A percentile compares a stretch with the other conserved stretches of the same genome.
phyloP scores from a whole-genome alignment of 2,797 vertebrate genomes.

The Anisognathus igniventris region DNA sequence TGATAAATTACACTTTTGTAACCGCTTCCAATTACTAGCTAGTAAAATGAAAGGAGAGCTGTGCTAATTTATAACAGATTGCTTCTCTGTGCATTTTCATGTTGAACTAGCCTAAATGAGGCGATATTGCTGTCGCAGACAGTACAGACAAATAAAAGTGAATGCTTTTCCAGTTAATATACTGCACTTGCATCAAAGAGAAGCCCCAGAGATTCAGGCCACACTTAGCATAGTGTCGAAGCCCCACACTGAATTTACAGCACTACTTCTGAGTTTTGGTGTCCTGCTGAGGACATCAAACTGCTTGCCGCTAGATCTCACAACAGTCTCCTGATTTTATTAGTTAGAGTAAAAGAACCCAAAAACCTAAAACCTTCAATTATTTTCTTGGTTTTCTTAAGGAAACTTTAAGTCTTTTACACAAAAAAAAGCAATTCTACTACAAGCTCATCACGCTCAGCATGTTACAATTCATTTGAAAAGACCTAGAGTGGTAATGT shows the following conservation, averaged over 20 bases:
- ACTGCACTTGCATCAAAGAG: constrained; percentile 82
- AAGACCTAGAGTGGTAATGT: not conserved
- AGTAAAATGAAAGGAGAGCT: constrained; percentile 83
- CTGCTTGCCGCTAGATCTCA: constrained; percentile 77
- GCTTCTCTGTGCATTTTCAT: constrained; percentile 75
- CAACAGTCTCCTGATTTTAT: constrained; percentile 80
- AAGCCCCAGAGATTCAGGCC: constrained; percentile 75
- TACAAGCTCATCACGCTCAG: not conserved
- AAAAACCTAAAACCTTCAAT: not conserved
- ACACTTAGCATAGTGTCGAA: constrained; percentile 78
- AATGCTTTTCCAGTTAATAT: constrained; percentile 83
- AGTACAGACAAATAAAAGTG: constrained; percentile 82
- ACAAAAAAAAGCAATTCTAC: not conserved
- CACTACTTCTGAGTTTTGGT: constrained; percentile 80
- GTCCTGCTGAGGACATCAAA: constrained; percentile 84
- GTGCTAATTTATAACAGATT: constrained; percentile 84
- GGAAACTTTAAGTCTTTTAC: constrained; percentile 7
- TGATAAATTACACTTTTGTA: constrained; percentile 83
- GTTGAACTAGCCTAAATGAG: constrained; percentile 74
- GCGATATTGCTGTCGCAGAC: constrained; percentile 77
- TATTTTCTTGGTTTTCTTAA: constrained; percentile 42
- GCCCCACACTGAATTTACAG: constrained; percentile 84
- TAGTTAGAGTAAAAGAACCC: constrained; percentile 55
- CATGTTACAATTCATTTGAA: not conserved
- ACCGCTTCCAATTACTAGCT: constrained; percentile 83